A percentile compares a stretch with the other conserved stretches of the same genome.
phyloP scores from a whole-genome alignment of 64 coral and sea anemone genomes.

The Platygyra sinensis region DNA sequence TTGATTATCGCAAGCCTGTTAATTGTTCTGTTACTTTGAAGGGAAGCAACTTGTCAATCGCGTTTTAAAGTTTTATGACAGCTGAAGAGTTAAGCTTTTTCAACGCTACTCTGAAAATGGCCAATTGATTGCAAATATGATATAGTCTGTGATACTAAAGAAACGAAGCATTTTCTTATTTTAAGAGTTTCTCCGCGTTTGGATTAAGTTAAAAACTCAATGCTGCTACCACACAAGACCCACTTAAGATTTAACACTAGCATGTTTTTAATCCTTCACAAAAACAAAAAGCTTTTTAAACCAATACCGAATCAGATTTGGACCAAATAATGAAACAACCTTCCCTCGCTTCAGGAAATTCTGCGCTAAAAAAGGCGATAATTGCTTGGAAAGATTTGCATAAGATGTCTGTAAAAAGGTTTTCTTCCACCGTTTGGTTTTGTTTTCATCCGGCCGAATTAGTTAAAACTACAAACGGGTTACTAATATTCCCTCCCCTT shows the following conservation, averaged over 20 bases:
- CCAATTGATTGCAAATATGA: background rate
- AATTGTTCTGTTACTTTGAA: constrained; percentile 7
- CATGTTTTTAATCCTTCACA: constrained; percentile 25
- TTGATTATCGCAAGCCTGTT: background rate
- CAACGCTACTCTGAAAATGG: background rate
- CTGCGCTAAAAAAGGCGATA: background rate
- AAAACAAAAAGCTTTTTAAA: background rate
- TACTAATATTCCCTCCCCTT: too few relatives aligned
- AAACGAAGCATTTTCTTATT: background rate
- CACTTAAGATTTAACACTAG: background rate
- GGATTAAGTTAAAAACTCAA: background rate
- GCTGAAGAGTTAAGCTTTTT: background rate
- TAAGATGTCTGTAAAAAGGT: background rate
- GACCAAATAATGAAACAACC: background rate
- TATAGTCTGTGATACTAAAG: background rate
- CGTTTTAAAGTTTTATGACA: background rate
- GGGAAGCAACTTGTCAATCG: background rate
- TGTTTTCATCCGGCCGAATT: background rate
- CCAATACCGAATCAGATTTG: background rate
- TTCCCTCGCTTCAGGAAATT: background rate
- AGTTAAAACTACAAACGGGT: background rate
- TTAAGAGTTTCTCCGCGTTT: background rate
- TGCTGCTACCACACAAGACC: background rate
- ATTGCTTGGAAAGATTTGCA: constrained; percentile 5
- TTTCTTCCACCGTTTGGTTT: background rate